These are phyloP conservation scores for Bedellia somnulentella DNA, from an alignment of 2,888 invertebrate genomes.

Conservation along the genomic window DNA sequence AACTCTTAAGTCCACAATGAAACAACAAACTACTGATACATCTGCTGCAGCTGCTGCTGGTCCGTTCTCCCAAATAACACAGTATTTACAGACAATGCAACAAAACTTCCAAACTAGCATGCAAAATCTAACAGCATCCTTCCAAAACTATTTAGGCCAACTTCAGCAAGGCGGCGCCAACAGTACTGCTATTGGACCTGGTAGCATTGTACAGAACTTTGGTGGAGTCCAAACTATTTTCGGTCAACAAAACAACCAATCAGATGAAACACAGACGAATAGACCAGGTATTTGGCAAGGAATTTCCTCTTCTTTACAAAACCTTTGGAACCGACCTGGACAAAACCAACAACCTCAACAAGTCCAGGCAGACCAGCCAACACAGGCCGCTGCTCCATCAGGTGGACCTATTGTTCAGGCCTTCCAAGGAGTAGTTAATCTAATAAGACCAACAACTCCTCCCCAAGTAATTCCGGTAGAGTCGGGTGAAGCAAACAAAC, in stretches of 20 bases:
- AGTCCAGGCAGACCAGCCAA: constrained; percentile 7
- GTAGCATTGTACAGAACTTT: constrained; percentile 10
- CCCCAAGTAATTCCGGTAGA: no score
- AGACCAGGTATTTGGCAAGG: constrained; percentile 14
- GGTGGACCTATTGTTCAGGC: constrained; percentile 22
- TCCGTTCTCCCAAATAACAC: constrained; percentile 7
- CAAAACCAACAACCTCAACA: constrained; percentile 1
- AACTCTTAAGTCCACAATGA: no score
- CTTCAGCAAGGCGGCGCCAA: constrained; percentile 2
- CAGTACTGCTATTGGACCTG: constrained; percentile 5
- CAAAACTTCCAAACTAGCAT: constrained; percentile 13
- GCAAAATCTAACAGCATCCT: constrained; percentile 11
- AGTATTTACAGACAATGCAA: constrained; percentile 12
- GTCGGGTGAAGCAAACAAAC: not conserved
- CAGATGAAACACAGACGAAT: constrained; percentile 12
- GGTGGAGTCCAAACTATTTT: constrained; percentile 15
- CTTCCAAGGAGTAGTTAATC: constrained; percentile 10
- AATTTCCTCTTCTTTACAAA: constrained; percentile 14
- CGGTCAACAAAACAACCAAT: constrained; percentile 12
- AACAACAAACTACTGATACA: no score
- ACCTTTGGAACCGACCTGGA: constrained; percentile 12
- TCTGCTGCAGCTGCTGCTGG: constrained; percentile 1
- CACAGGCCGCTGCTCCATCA: constrained; percentile 8
- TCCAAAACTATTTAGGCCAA: constrained; percentile 10
- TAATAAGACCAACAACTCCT: constrained; percentile 9